Evolutionary conservation across 2,888 invertebrate species (phyloP).

Genomic region (Chalcosyrphus nemorum): DNA sequence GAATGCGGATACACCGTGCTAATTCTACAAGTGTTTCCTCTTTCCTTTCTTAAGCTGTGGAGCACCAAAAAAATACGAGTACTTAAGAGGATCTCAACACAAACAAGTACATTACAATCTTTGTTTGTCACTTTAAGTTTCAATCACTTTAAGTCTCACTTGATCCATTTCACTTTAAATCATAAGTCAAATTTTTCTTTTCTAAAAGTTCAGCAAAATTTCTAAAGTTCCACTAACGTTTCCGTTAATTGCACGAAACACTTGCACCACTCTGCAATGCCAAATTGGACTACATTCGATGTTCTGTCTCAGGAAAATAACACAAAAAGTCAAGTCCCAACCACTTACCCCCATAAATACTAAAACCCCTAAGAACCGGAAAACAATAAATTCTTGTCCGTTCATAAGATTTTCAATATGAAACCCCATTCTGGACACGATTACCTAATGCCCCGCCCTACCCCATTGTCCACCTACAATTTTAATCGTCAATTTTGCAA

Average conservation of each 20-base stretch:
- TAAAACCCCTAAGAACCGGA: background rate
- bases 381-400: background rate
- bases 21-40: too few species aligned
- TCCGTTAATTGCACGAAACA: background rate
- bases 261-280: background rate
- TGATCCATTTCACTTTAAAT: too few species aligned
- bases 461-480: background rate
- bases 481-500: background rate
- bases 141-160: too few species aligned
- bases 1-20: too few species aligned
- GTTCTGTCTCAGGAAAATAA: background rate
- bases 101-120: too few species aligned
- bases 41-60: too few species aligned
- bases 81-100: too few species aligned
- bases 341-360: background rate
- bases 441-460: background rate
- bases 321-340: background rate
- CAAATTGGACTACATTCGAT: background rate
- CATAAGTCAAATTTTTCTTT: too few species aligned
- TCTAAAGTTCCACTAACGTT: background rate
- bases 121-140: too few species aligned
- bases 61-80: too few species aligned
- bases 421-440: background rate
- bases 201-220: too few species aligned
- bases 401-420: constrained; percentile 13